Evolutionary conservation across 1,140 invertebrate species (phyloP).

Genomic region (Drosophila leontia): DNA sequence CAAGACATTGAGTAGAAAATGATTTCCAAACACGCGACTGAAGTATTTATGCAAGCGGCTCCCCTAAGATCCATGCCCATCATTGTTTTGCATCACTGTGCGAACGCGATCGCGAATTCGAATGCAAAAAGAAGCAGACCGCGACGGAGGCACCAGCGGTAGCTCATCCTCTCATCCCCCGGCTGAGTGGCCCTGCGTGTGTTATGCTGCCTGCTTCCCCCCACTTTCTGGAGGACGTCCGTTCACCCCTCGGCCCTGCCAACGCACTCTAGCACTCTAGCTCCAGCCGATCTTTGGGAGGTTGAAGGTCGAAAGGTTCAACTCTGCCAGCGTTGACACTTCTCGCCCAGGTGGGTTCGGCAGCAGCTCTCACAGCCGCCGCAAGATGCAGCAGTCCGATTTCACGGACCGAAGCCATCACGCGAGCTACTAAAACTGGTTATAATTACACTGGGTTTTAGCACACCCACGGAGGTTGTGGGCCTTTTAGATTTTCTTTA

Average conservation of each 20-base stretch:
- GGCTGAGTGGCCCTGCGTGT: conserved; percentile 72
- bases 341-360: conserved; percentile 64
- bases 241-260: conserved; percentile 40
- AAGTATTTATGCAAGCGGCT: conserved; percentile 74
- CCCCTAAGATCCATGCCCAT: conserved; percentile 25
- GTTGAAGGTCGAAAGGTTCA: conserved; percentile 21
- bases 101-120: conserved; percentile 40
- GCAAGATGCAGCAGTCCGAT: conserved; percentile 54
- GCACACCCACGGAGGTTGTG: conserved; percentile 1
- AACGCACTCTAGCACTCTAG: background rate
- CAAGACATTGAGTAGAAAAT: conserved; percentile 84
- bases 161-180: conserved; percentile 18
- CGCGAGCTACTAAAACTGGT: conserved; percentile 67
- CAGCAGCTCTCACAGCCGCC: background rate
- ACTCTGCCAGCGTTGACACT: conserved; percentile 58
- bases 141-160: conserved; percentile 51
- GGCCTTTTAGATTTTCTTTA: conserved; percentile 34
- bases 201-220: conserved; percentile 73
- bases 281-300: background rate
- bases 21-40: conserved; percentile 83
- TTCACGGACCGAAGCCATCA: conserved; percentile 67
- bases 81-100: conserved; percentile 74
- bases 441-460: conserved; percentile 69
- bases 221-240: conserved; percentile 68
- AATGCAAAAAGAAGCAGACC: conserved; percentile 72